These are phyloP conservation scores for Halocaridina rubra DNA, from an alignment of 2,888 invertebrate genomes.

Conservation along the genomic window DNA sequence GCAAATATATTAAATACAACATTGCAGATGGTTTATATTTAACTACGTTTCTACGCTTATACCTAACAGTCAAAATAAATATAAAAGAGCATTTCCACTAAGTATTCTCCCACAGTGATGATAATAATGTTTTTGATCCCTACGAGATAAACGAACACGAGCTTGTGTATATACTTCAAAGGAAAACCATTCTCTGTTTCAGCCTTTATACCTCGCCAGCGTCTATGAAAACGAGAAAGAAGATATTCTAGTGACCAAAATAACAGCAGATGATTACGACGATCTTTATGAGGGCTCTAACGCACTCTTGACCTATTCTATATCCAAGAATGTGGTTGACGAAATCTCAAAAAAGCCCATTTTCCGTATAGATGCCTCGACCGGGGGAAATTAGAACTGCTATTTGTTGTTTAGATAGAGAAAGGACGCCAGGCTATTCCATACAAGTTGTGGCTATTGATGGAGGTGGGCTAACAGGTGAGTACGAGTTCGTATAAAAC, in stretches of 20 bases:
- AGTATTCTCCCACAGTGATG: no score
- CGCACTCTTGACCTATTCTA: constrained; percentile 24
- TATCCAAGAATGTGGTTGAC: constrained; percentile 24
- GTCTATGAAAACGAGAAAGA: background rate
- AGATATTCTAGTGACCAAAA: background rate
- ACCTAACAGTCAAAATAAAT: no score
- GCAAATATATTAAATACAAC: no score
- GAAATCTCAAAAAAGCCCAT: constrained; percentile 9
- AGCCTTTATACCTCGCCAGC: background rate
- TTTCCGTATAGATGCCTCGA: background rate
- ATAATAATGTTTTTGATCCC: no score
- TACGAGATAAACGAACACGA: no score
- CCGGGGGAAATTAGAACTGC: constrained; percentile 7
- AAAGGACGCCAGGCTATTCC: background rate
- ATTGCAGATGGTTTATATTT: no score
- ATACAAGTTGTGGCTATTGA: constrained; percentile 13
- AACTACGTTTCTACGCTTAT: no score
- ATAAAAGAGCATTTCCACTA: no score
- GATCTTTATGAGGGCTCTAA: constrained; percentile 25
- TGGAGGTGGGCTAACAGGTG: constrained; percentile 9
- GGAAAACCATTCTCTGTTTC: no score
- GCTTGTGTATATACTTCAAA: no score
- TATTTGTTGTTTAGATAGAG: constrained; percentile 25
- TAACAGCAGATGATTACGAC: background rate
- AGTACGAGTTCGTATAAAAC: no score